Evolutionary conservation across 2,888 invertebrate species (phyloP).

Genomic region (Sialis fuliginosa): DNA sequence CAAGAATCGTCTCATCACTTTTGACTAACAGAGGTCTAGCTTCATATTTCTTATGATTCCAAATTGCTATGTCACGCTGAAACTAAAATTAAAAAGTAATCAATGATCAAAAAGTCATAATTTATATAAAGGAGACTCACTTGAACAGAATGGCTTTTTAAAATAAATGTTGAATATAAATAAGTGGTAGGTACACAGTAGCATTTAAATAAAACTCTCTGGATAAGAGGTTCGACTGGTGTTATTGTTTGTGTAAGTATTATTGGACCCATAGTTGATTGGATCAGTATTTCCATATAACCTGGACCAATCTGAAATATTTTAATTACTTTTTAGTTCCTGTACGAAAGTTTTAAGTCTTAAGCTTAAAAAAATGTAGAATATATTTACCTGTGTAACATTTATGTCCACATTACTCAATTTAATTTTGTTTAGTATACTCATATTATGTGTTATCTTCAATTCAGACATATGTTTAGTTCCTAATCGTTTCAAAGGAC

Average conservation of each 20-base stretch:
- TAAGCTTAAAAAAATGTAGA: background rate
- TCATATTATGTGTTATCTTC: slow-evolving; percentile 40
- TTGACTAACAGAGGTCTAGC: slow-evolving; percentile 52
- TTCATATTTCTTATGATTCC: slow-evolving; percentile 70
- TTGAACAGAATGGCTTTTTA: too few relatives aligned
- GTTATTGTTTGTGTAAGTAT: slow-evolving; percentile 61
- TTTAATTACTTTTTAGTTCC: too few relatives aligned
- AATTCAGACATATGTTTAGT: slow-evolving; percentile 43
- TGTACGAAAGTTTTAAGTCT: background rate
- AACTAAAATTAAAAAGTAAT: slow-evolving; percentile 34
- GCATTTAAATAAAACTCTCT: slow-evolving; percentile 60
- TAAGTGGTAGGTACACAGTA: slow-evolving; percentile 28
- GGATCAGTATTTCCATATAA: slow-evolving; percentile 50
- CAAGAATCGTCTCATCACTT: slow-evolving; percentile 54
- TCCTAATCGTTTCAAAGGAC: slow-evolving; percentile 15
- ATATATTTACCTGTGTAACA: slow-evolving; percentile 39
- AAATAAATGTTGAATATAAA: too few relatives aligned
- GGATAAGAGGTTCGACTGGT: slow-evolving; percentile 57
- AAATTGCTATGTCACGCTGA: slow-evolving; percentile 66
- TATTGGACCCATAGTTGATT: slow-evolving; percentile 37
- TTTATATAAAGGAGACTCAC: too few relatives aligned
- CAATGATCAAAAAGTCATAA: background rate
- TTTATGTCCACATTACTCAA: slow-evolving; percentile 38
- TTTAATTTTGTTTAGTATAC: slow-evolving; percentile 36
- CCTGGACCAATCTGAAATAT: slow-evolving; percentile 50